These are phyloP conservation scores for Adelosebastes latens DNA, from an alignment of 2,797 vertebrate genomes.

Conservation along the genomic window DNA sequence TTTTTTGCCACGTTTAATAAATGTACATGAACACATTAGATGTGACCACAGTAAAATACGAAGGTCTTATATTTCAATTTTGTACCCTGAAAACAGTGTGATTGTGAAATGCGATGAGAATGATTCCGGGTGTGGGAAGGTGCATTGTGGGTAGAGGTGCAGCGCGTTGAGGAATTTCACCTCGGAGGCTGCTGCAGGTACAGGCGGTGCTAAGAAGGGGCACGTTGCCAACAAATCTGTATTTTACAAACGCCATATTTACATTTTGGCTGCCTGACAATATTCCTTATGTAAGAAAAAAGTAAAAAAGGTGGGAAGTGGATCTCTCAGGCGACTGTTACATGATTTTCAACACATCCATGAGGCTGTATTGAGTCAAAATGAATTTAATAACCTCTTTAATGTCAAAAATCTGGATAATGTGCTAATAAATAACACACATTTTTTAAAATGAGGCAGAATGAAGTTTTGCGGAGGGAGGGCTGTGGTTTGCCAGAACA, in stretches of 20 bases:
- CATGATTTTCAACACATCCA: slow-evolving; percentile 17
- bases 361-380: not conserved
- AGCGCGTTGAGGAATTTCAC: slow-evolving; percentile 38
- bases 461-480: not conserved
- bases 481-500: not conserved
- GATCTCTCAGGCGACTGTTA: slow-evolving; percentile 21
- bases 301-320: slow-evolving; percentile 14
- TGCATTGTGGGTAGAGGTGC: slow-evolving; percentile 35
- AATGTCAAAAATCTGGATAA: not conserved
- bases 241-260: slow-evolving; percentile 56
- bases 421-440: slow-evolving; percentile 42
- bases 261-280: slow-evolving; percentile 53
- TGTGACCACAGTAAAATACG: not conserved
- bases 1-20: slow-evolving; percentile 26
- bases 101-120: not conserved
- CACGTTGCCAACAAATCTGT: slow-evolving; percentile 64
- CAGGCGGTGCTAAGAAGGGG: slow-evolving; percentile 55
- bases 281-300: not conserved
- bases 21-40: slow-evolving; percentile 17
- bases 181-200: slow-evolving; percentile 23
- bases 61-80: slow-evolving; percentile 15
- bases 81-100: not conserved
- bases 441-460: slow-evolving; percentile 9
- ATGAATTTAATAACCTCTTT: not conserved
- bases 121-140: slow-evolving; percentile 35